Evolutionary conservation across 64 coral and sea anemone species (phyloP), one percentile per base, ranked within the genome.

Genomic region (Dendrophyllia cribrosa): DNA sequence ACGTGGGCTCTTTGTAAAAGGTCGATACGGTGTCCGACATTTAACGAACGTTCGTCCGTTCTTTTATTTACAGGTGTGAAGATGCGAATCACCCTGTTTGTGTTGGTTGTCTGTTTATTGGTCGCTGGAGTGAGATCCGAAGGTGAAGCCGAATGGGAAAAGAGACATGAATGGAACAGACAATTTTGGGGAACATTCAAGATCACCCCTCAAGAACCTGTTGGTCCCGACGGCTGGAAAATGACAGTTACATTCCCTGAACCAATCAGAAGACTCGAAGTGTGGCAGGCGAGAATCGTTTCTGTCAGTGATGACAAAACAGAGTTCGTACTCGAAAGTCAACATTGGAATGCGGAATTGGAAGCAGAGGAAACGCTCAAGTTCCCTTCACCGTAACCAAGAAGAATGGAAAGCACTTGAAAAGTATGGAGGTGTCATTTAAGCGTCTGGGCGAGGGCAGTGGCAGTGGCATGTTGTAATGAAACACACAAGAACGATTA

Each of bases 241-340:
- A 7, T 93, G 49, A 93, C 72, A 3, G 15, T 93, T 4, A 79
- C 45, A 19, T 93, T 93, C 75, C 70, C 91, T 10, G 87, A 88
- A 65, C 91, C 91, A 14, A 76, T 72, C n/a, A 17, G 43, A 19
- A 51, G 49, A 5, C 43, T 93, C 8, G 50, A 81, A 15, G 75
- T 87, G 21, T 93, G 91, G 91, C 77, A 52, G 21, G 85, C 83
- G 25, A 13, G 79, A 14, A 43, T 72, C 21, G 49, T 93, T 7
- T 88, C 76, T 6, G 47, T 62, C 1, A 62, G 21, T 19, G 43
- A 49, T 6, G 85, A 93, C 4, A 79, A 78, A 70, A 66, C 55
- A 65, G 79, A 25, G 10, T 87, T 89, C 14, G 52, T 78, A 5
- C 62, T 89, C 23, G 60, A 89, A 77, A 89, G 78, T 51, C 63